Base-by-base conservation (phyloP, 2,888 invertebrate genomes). In the Eulithis prunata region DNA sequence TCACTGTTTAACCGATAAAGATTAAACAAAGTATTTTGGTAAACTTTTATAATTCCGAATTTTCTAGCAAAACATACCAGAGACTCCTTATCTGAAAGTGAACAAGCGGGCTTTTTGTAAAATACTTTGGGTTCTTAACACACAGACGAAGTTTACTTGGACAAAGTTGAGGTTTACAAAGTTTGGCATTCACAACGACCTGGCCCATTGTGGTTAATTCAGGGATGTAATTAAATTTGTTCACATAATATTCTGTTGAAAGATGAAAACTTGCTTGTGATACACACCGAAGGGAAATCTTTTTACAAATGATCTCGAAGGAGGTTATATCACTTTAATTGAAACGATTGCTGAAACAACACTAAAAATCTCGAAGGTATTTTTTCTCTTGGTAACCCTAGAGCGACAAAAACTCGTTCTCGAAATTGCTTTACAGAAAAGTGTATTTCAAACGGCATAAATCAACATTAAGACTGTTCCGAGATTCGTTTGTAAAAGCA, bases 201-300 rank as follows among this genome's bases (percentile, higher is more conserved):
- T 80, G 82, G 67, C 84, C 89, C 83, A 91, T 90, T 91, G 89
- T 89, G 86, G 88, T 88, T 91, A 90, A 90, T 90, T 89, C 86
- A 84, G 84, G 85, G 84, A 83, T 84, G 85, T 90, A 90, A 90
- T 91, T 90, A 90, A 91, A 90, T 90, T 91, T 88, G 89, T 90
- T 90, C 89, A 85, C 85, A 87, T 85, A 84, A 87, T 86, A 85
- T 86, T 88, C 79, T 81, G 81, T 83, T 85, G 41, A 80, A 75
- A 83, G 83, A 83, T 79, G 78, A 80, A 84, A 88, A 85, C 79
- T 84, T 86, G 76, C 66, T 72, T 73, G 75, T 79, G 83, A 81
- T 79, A 79, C 73, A 81, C 78, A 76, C 70, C 62, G 58, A 60
- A 71, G 73, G 71, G 69, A 61, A 75, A 75, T 75, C 72, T 75